Percentiles rank a stretch among this genome's conserved stretches.
phyloP scores from a whole-genome alignment of 2,888 invertebrate genomes.

The Hipparchia sbordonii region DNA sequence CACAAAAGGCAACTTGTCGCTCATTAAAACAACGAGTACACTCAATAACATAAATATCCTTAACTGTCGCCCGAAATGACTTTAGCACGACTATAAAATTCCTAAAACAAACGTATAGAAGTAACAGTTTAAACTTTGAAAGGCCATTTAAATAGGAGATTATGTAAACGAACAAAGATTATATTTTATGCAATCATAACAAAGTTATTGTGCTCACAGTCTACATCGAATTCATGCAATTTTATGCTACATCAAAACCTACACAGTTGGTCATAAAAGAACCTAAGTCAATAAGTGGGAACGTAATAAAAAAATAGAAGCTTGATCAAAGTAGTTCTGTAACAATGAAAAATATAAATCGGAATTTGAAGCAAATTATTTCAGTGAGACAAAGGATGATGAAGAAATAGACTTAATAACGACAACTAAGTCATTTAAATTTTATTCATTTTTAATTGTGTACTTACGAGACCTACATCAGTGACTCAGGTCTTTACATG shows the following conservation, averaged over 20 bases:
- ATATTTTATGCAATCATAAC: slow-evolving; percentile 14
- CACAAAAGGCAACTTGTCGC: background rate
- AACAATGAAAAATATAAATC: background rate
- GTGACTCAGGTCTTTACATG: no score
- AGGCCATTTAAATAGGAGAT: background rate
- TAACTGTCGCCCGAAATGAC: slow-evolving; percentile 12
- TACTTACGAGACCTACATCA: no score
- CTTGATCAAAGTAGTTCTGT: background rate
- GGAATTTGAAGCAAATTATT: background rate
- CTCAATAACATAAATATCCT: slow-evolving; percentile 6
- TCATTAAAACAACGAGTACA: slow-evolving; percentile 10
- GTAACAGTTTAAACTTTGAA: slow-evolving; percentile 2
- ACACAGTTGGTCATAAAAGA: background rate
- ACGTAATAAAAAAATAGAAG: background rate
- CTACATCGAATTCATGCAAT: slow-evolving; percentile 8
- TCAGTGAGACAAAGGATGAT: no score
- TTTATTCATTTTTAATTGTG: no score
- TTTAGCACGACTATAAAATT: slow-evolving; percentile 9
- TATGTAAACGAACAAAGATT: background rate
- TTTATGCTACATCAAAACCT: background rate
- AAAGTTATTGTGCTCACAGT: background rate
- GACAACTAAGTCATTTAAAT: no score
- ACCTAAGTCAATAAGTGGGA: background rate
- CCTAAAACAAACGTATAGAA: slow-evolving; percentile 10
- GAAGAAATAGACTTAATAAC: no score